Conservation (phyloP, 1,140 invertebrate species). For the Octopus sinensis region DNA sequence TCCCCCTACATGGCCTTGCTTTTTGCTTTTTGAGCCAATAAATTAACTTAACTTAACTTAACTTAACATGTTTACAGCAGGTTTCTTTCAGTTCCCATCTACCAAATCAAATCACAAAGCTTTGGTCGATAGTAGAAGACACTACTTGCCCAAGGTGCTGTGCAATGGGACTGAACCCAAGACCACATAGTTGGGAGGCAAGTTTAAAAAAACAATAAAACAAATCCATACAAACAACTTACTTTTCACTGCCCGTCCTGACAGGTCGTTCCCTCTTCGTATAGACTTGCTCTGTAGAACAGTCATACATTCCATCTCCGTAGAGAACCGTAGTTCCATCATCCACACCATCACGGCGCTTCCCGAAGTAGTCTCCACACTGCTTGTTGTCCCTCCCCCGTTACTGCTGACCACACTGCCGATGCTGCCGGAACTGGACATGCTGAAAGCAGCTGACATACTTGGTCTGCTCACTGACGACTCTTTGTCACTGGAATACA, state of each 20-base stretch:
- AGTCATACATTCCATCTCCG: slow-evolving; percentile 13
- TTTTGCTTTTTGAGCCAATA: too few relatives aligned
- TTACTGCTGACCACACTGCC: background rate
- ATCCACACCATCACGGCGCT: background rate
- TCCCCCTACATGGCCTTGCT: too few relatives aligned
- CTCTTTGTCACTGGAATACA: too few relatives aligned
- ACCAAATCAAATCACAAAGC: too few relatives aligned
- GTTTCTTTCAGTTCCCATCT: too few relatives aligned
- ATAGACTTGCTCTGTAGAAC: slow-evolving; percentile 12
- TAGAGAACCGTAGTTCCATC: background rate
- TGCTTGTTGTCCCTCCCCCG: background rate
- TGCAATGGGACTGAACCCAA: too few relatives aligned
- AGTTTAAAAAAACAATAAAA: background rate
- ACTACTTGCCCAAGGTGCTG: too few relatives aligned
- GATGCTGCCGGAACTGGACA: background rate
- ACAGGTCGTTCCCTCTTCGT: background rate
- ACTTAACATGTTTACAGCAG: too few relatives aligned
- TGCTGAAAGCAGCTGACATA: background rate
- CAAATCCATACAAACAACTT: background rate
- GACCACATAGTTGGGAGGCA: background rate
- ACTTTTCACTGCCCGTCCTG: background rate
- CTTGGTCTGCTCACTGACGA: too few relatives aligned
- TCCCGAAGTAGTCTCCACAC: background rate
- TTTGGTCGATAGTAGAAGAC: too few relatives aligned
- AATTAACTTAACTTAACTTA: too few relatives aligned